A percentile compares a stretch with the other conserved stretches of the same genome.
These are phyloP conservation scores for Phortica okadai DNA, from an alignment of 2,888 invertebrate genomes.

Conservation along the genomic window DNA sequence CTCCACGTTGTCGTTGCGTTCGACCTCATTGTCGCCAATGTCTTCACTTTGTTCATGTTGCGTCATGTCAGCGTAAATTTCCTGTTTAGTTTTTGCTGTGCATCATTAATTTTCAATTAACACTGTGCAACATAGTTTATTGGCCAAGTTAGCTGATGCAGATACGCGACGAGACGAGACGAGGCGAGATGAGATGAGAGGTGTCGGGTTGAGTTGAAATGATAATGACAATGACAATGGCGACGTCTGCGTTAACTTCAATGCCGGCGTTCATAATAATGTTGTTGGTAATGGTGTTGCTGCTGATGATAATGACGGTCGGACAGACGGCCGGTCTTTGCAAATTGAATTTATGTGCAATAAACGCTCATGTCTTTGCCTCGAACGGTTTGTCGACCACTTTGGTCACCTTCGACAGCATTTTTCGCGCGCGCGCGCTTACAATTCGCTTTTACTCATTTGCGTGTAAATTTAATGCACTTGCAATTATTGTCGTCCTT, in stretches of 20 bases:
- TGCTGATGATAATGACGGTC: neutral
- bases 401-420: neutral
- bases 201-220: neutral
- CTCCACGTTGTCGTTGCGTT: too few species aligned
- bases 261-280: too few species aligned
- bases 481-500: conserved; percentile 43
- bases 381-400: too few species aligned
- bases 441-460: conserved; percentile 43
- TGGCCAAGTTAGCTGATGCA: conserved; percentile 42
- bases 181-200: neutral
- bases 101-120: conserved; percentile 69
- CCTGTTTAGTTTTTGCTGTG: conserved; percentile 68
- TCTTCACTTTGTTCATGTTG: neutral
- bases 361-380: neutral
- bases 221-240: neutral
- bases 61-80: neutral
- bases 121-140: conserved; percentile 55
- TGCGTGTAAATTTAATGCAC: conserved; percentile 57
- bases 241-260: too few species aligned
- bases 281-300: too few species aligned
- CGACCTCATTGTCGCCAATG: neutral
- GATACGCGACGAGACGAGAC: conserved; percentile 27
- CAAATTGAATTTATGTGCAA: conserved; percentile 7
- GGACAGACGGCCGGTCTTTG: neutral
- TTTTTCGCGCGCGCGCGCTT: neutral